A percentile compares a stretch with the other conserved stretches of the same genome.
Evolutionary conservation across 2,113 vertebrate species (phyloP).

Genomic region (Morphnarchus princeps): DNA sequence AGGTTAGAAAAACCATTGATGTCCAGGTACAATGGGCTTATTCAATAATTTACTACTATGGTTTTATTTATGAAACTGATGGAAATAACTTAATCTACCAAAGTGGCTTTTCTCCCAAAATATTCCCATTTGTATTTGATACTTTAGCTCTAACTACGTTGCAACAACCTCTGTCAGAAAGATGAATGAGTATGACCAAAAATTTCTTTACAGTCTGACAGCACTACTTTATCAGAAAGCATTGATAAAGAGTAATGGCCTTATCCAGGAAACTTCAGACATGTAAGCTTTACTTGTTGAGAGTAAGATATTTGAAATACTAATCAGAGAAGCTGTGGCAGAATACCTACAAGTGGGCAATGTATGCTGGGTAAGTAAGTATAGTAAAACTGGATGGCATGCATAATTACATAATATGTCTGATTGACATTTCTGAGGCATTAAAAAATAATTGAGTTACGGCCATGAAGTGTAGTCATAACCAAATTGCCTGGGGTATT

Average conservation of each 20-base stretch:
- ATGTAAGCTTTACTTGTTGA: background rate
- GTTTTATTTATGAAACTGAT: constrained; percentile 9
- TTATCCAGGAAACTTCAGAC: background rate
- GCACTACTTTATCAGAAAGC: constrained; percentile 31
- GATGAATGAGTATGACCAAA: constrained; percentile 19
- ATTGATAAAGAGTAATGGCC: background rate
- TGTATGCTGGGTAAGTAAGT: background rate
- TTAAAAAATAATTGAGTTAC: background rate
- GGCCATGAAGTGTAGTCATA: background rate
- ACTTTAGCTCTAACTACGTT: background rate
- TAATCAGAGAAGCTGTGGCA: background rate
- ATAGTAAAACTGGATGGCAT: background rate
- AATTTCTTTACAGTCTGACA: constrained; percentile 31
- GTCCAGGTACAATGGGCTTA: background rate
- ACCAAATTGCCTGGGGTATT: background rate
- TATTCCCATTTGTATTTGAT: constrained; percentile 1
- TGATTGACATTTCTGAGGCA: background rate
- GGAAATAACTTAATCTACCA: constrained; percentile 25
- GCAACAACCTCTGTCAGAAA: constrained; percentile 22
- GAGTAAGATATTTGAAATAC: background rate
- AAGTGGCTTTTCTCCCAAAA: constrained; percentile 12
- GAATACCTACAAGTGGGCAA: background rate
- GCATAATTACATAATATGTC: background rate
- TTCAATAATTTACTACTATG: background rate
- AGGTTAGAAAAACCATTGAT: background rate